These are phyloP conservation scores for Diplodus sargus DNA, from an alignment of 2,797 vertebrate genomes.

Conservation along the genomic window DNA sequence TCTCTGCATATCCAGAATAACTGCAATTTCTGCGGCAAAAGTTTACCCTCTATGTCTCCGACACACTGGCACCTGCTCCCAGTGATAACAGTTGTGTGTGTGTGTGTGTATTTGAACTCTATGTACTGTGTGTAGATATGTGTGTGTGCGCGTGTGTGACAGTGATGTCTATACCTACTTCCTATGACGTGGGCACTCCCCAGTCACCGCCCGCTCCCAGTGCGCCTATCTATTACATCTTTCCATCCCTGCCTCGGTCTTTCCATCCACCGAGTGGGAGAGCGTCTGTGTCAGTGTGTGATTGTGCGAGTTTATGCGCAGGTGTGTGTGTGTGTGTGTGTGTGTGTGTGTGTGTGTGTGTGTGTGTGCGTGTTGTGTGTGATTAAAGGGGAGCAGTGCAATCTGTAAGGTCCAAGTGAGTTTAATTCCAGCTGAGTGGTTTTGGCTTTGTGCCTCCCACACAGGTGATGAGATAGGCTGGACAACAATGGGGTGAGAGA, in stretches of 20 bases:
- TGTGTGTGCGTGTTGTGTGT: constrained; percentile 37
- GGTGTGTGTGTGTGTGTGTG: constrained; percentile 8
- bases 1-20: constrained; percentile 11
- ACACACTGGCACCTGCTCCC: constrained; percentile 50
- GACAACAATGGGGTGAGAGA: constrained; percentile 42
- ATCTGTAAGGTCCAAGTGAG: constrained; percentile 72
- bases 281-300: constrained; percentile 34
- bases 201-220: constrained; percentile 48
- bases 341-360: constrained; percentile 3
- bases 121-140: background rate
- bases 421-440: constrained; percentile 81
- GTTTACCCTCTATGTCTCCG: constrained; percentile 5
- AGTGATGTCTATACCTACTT: constrained; percentile 56
- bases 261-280: constrained; percentile 67
- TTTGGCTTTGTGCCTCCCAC: constrained; percentile 79
- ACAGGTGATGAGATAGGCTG: constrained; percentile 65
- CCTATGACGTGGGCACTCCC: constrained; percentile 65
- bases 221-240: constrained; percentile 67
- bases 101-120: constrained; percentile 30
- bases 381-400: constrained; percentile 62
- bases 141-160: constrained; percentile 33
- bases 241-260: constrained; percentile 68
- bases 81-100: constrained; percentile 30
- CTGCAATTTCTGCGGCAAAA: background rate
- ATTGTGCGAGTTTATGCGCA: constrained; percentile 14